Evolutionary conservation across 2,888 invertebrate genomes (phyloP).

Genomic region (Watsonalla binaria): DNA sequence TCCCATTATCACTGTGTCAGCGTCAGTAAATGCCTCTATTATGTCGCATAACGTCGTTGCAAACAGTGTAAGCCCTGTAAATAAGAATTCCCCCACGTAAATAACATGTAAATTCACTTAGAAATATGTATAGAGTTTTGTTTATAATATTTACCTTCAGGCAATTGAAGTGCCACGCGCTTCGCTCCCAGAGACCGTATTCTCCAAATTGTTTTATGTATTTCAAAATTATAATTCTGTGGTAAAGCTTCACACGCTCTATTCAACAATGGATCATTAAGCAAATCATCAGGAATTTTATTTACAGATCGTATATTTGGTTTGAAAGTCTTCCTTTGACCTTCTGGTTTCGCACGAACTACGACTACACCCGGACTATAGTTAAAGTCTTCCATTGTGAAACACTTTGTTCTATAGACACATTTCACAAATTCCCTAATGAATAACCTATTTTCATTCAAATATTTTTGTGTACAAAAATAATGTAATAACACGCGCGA

Average conservation of each 20-base stretch:
- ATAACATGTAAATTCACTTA: background rate
- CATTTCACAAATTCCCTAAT: slow-evolving; percentile 7
- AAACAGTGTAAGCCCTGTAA: slow-evolving; percentile 88
- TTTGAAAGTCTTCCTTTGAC: slow-evolving; percentile 87
- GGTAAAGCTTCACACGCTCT: slow-evolving; percentile 88
- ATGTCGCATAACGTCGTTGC: slow-evolving; percentile 96
- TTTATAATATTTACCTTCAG: slow-evolving; percentile 83
- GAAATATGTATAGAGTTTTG: background rate
- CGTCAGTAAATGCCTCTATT: slow-evolving; percentile 91
- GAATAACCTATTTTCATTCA: slow-evolving; percentile 20
- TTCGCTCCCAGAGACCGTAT: slow-evolving; percentile 90
- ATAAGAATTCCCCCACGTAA: background rate
- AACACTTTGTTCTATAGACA: slow-evolving; percentile 3
- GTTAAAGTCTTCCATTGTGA: slow-evolving; percentile 54
- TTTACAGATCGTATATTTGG: slow-evolving; percentile 83
- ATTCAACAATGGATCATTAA: slow-evolving; percentile 85
- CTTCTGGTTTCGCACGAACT: slow-evolving; percentile 86
- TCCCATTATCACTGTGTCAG: slow-evolving; percentile 97
- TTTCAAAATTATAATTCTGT: slow-evolving; percentile 97
- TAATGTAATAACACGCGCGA: slow-evolving; percentile 62
- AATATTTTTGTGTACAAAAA: slow-evolving; percentile 41
- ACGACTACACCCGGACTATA: slow-evolving; percentile 77
- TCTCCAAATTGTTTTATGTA: slow-evolving; percentile 98
- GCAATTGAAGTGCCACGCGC: slow-evolving; percentile 96
- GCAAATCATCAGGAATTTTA: slow-evolving; percentile 88